phyloP scores from a whole-genome alignment of 2,888 invertebrate species.

The Oscheius sp. region DNA sequence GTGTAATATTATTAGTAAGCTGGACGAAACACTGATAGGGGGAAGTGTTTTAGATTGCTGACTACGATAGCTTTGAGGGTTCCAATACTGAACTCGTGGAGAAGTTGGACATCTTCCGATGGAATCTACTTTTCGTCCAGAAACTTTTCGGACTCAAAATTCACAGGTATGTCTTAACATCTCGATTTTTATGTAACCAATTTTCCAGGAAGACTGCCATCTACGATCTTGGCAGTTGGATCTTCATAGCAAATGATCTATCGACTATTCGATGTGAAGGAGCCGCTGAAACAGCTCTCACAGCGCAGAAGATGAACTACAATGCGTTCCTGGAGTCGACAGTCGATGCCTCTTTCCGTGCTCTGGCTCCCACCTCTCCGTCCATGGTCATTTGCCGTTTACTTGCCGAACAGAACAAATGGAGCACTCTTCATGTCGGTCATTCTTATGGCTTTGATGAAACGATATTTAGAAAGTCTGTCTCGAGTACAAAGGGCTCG shows the following conservation, averaged over 20 bases:
- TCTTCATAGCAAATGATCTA: constrained; percentile 23
- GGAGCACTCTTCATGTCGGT: constrained; percentile 15
- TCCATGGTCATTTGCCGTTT: constrained; percentile 2
- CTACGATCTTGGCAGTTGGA: constrained; percentile 23
- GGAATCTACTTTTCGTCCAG: neutral
- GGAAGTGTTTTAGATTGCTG: constrained; percentile 12
- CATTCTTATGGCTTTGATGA: too few species aligned
- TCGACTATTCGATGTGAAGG: constrained; percentile 10
- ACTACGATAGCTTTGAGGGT: constrained; percentile 8
- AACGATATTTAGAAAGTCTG: constrained; percentile 25
- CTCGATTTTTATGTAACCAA: neutral
- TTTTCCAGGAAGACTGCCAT: constrained; percentile 2
- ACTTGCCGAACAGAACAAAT: constrained; percentile 18
- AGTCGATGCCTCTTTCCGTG: constrained; percentile 1
- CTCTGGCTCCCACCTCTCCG: neutral
- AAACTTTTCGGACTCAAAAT: constrained; percentile 6
- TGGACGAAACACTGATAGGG: neutral
- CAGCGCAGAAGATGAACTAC: constrained; percentile 19
- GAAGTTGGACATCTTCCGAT: constrained; percentile 4
- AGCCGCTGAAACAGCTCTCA: neutral
- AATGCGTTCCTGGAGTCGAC: constrained; percentile 22
- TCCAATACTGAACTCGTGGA: neutral
- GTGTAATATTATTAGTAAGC: neutral
- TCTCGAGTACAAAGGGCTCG: neutral
- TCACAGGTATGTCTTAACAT: neutral